Evolutionary conservation across 2,113 vertebrate species (phyloP), one percentile per base, ranked within the genome.

Genomic region (Psittacus erithacus): DNA sequence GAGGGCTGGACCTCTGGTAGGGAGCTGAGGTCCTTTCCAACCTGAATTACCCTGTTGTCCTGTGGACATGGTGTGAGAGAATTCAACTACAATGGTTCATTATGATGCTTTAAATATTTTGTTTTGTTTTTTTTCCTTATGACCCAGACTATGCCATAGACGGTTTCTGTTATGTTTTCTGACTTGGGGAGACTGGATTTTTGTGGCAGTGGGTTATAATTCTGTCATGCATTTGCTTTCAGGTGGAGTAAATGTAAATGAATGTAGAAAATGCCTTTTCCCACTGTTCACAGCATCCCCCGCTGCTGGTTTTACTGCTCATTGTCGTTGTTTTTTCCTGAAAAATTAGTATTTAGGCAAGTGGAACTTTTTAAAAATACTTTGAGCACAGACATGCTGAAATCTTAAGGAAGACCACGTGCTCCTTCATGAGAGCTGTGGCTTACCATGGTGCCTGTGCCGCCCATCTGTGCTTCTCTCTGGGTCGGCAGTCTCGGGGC

Each of bases 401-500:
- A 13, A 29, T 52, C 47, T 46, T 33, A 15, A 17, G 20, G 33
- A 38, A 28, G 15, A 5, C 9, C 19, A 5, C 1, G 2, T 24
- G 14, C 38, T 62, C 41, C 50, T 88, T 43, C 2, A 11, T 12
- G 12, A 49, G 64, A n/a, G 24, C 19, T 29, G 25, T 28, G 31
- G 50, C 41, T 63, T 35, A 3, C 23, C 3, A 1, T 1, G 23
- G 2, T 11, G 20, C 14, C 23, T 9, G 16, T 33, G 25, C 4
- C 35, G 79, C 35, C 17, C 15, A 15, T 27, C 31, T 33, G 0
- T 29, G 46, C 55, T 67, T 22, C 10, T 1, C 35, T 74, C 24
- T 3, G 10, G 28, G 39, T 22, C 4, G 0, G 63, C 7, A 2
- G 13, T 60, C 6, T 2, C 0, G 18, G 8, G 60, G 50, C 69